Evolutionary conservation across 2,888 invertebrate species (phyloP).

Genomic region (Leptopilina syphax): DNA sequence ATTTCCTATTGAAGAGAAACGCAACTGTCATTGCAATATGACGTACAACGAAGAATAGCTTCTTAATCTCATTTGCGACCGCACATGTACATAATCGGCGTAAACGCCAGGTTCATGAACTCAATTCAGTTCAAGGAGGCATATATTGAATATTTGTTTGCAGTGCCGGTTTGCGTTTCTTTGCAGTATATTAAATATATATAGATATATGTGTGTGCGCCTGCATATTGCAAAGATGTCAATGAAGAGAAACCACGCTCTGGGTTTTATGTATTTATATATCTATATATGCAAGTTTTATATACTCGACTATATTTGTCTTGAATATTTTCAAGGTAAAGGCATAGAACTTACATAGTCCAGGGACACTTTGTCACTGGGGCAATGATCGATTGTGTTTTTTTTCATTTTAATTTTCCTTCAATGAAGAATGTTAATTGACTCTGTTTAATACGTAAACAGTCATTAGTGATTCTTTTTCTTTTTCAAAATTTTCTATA

Average conservation of each 20-base stretch:
- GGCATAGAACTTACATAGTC: background rate
- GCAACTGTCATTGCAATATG: slow-evolving; percentile 11
- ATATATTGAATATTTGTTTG: slow-evolving; percentile 20
- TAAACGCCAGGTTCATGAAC: slow-evolving; percentile 64
- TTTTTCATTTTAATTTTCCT: slow-evolving; percentile 11
- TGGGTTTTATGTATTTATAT: background rate
- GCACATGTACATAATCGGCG: slow-evolving; percentile 41
- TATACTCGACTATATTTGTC: slow-evolving; percentile 30
- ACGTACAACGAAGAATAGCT: slow-evolving; percentile 39
- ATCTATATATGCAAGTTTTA: background rate
- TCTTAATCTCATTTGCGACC: slow-evolving; percentile 54
- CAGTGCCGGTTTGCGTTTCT: slow-evolving; percentile 21
- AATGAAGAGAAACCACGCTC: slow-evolving; percentile 4
- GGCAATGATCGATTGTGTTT: slow-evolving; percentile 29
- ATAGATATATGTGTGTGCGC: background rate
- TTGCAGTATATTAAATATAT: slow-evolving; percentile 7
- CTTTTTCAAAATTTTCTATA: background rate
- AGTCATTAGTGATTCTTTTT: background rate
- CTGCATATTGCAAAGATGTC: slow-evolving; percentile 19
- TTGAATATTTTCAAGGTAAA: slow-evolving; percentile 27
- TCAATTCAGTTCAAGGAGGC: slow-evolving; percentile 68
- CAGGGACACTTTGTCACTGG: slow-evolving; percentile 13
- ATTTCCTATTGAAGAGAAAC: slow-evolving; percentile 25
- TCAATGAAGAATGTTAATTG: slow-evolving; percentile 14
- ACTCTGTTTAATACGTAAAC: background rate